Base-by-base conservation (phyloP, 2,113 vertebrate species). In the Polypterus bichir region DNA sequence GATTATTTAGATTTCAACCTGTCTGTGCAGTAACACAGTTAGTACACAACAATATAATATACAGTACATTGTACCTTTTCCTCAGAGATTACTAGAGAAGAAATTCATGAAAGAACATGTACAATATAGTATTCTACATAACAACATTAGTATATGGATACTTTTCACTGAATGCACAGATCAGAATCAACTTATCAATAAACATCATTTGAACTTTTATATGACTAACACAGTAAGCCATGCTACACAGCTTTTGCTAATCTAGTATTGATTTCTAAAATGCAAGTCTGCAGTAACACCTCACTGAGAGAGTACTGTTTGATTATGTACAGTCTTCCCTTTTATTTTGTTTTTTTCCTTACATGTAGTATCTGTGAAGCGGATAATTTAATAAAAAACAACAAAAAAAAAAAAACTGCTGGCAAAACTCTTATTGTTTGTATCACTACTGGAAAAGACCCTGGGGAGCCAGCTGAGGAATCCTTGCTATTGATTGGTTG, bases 401-500 rank as follows among this genome's bases (percentile, higher is more conserved):
- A 76, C 69, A 67, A 68, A 10, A 4, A 55, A 55, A 66, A 70
- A 76, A 82, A 74, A 71, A 75, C 59, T 79, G 73, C 75, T 82
- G 70, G 71, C 64, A 68, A 76, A 83, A 84, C 66, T 85, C 78
- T 68, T 70, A 73, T 53, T 71, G 67, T 80, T 80, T 69, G 73
- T 66, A 69, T 61, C 62, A 73, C 71, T 71, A 64, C 67, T 76
- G 69, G 61, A 73, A 78, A 76, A 76, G 71, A 70, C 75, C 59
- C 77, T 58, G 67, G 74, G 73, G 74, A 81, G 49, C 60, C 55
- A 68, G 67, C 74, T 70, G 66, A 3, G 9, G 76, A 79, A 83
- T 77, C 66, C 69, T 70, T 56, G 73, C 67, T 82, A 89, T 87
- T 74, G 87, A 89, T 88, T 80, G 79, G 65, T 79, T 86, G 77